Evolutionary conservation across 1,140 invertebrate species (phyloP).

Genomic region (Hyles euphorbiae): DNA sequence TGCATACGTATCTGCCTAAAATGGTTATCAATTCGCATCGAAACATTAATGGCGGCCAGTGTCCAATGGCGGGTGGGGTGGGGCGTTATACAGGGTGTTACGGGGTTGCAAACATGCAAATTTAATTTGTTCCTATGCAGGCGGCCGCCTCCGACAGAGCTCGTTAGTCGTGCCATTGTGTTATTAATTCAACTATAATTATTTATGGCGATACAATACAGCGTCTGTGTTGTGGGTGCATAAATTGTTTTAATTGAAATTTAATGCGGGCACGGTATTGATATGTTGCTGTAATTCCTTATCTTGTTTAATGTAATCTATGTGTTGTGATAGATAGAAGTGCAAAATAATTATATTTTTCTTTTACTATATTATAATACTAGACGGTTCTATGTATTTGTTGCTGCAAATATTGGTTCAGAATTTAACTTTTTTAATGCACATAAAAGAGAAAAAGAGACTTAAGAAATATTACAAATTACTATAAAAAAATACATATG

Average conservation of each 20-base stretch:
- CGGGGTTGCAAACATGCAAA: conserved; percentile 65
- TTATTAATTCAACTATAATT: conserved; percentile 66
- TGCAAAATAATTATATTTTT: no score
- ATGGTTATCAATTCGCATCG: conserved; percentile 12
- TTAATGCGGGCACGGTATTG: conserved; percentile 53
- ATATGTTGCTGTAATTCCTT: no score
- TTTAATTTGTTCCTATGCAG: conserved; percentile 53
- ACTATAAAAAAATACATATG: no score
- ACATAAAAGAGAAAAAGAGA: no score
- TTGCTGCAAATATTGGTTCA: no score
- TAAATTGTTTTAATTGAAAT: conserved; percentile 66
- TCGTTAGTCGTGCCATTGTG: conserved; percentile 57
- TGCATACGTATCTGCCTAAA: no score
- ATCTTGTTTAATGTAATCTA: no score
- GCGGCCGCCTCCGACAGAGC: conserved; percentile 40
- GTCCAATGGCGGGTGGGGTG: conserved; percentile 15
- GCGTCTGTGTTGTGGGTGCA: conserved; percentile 30
- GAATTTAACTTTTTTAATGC: no score
- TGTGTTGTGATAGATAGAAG: no score
- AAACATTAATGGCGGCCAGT: conserved; percentile 41
- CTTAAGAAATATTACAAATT: no score
- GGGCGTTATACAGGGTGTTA: conserved; percentile 36
- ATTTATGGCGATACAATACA: conserved; percentile 51
- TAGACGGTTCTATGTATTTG: no score
- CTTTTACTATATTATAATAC: no score